phyloP scores from a whole-genome alignment of 2,797 vertebrate species.

The Siniperca undulata region DNA sequence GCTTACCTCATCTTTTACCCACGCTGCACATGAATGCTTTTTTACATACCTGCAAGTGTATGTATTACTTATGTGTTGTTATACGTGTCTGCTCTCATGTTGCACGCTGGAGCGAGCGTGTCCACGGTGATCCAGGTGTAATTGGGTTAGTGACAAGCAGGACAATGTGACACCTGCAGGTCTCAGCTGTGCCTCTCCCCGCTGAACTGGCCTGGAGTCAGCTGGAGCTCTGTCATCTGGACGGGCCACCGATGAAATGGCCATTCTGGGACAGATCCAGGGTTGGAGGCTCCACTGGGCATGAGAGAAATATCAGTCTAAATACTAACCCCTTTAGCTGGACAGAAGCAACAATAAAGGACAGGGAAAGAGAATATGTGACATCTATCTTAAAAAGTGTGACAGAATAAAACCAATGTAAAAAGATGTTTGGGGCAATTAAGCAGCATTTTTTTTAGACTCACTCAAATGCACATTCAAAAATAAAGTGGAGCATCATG shows the following conservation, averaged over 20 bases:
- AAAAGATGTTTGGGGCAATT: background rate
- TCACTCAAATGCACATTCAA: background rate
- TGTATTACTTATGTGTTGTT: slow-evolving; percentile 31
- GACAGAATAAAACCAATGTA: background rate
- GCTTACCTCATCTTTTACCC: slow-evolving; percentile 50
- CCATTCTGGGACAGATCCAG: slow-evolving; percentile 69
- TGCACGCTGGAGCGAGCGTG: slow-evolving; percentile 26
- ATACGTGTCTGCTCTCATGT: slow-evolving; percentile 38
- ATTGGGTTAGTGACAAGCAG: slow-evolving; percentile 84
- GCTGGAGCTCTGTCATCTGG: slow-evolving; percentile 79
- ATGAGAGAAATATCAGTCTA: slow-evolving; percentile 60
- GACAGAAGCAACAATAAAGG: slow-evolving; percentile 36
- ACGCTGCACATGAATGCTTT: slow-evolving; percentile 8
- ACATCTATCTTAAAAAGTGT: slow-evolving; percentile 19
- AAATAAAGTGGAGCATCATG: slow-evolving; percentile 18
- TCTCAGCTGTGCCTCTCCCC: slow-evolving; percentile 79
- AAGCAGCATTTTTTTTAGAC: background rate
- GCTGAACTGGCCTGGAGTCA: slow-evolving; percentile 77
- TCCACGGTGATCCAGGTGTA: slow-evolving; percentile 77
- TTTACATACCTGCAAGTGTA: slow-evolving; percentile 24
- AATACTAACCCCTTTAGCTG: slow-evolving; percentile 54
- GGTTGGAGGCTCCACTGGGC: slow-evolving; percentile 51
- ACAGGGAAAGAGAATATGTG: slow-evolving; percentile 17
- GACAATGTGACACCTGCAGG: slow-evolving; percentile 83
- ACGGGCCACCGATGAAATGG: slow-evolving; percentile 59